Base-by-base conservation (phyloP, 2,113 vertebrate genomes). In the Trochalopteron elliotii region DNA sequence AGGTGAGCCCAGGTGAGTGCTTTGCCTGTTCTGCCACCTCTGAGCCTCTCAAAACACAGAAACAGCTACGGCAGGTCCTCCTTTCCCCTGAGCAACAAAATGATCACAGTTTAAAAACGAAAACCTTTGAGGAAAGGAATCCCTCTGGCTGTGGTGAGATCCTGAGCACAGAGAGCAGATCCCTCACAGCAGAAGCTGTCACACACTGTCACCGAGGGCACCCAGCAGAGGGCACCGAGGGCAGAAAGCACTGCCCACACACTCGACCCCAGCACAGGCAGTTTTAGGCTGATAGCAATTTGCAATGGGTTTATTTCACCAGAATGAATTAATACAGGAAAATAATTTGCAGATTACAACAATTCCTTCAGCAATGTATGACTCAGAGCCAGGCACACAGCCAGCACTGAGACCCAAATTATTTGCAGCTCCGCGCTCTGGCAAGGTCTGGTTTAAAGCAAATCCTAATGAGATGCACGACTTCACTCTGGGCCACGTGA, bases 261-360 rank as follows among this genome's bases (percentile, higher is more conserved):
- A 5, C 70, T 5, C 28, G 11, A 64, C 77, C 87, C 91, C 42
- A 85, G 64, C 35, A 13, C 0, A 28, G 13, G 76, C 83, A 45
- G 31, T 22, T 44, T 35, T 8, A 30, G 87, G 52, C 59, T 63
- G 86, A 33, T 6, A 25, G 90, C 47, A 74, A 57, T 72, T 70
- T 67, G 22, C 71, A 15, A 42, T 3, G 25, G 61, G 60, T 90
- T 92, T 87, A 65, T 95, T 94, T 89, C 90, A 91, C 70, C 81
- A 75, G 74, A 17, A 69, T 91, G 86, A 91, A 93, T 96, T 89
- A 95, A 87, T 83, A 74, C 65, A 64, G 44, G 81, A 76, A 90
- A 94, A 94, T 83, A 86, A 95, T 71, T 30, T 83, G 72, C 88
- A 78, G 91, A 84, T 94, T 69, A 89, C 89, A 80, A 55, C 53